Base-by-base conservation (phyloP, 2,888 invertebrate genomes). In the Bellardia pandia region DNA sequence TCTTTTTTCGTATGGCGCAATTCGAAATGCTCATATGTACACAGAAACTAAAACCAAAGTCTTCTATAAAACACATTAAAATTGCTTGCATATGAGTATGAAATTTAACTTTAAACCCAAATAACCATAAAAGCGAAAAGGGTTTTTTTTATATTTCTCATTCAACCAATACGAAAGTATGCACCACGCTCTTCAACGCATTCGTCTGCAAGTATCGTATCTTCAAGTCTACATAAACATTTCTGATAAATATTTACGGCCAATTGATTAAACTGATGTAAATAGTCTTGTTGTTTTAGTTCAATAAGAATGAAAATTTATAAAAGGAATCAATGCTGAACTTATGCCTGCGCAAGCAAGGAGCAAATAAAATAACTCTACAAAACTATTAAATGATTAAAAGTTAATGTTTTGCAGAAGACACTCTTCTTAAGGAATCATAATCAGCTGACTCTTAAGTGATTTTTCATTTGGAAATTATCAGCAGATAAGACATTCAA, bases 181-280 rank as follows among this genome's bases (percentile, higher is more conserved):
- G n/a, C 14, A 30, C 14, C 58, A 37, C 37, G n/a, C 14, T 16
- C 14, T 48, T 6, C 37, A 37, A 5, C 3, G 37, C 37, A 37
- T 37, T 37, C 37, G 37, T 37, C 37, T 37, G 37, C 37, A 37
- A 37, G 37, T 37, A 42, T 40, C 51, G 40, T 60, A 45, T 56
- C 77, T 33, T 33, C 9, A 13, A n/a, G 14, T 23, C 45, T 11
- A 37, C 5, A 56, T 30, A n/a, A 71, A 71, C 23, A 71, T 71
- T 76, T 80, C 58, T 77, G 80, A 77, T 81, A 85, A 85, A 75
- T 62, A 71, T 87, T 84, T 81, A 87, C 81, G 81, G 80, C 45
- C 84, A 68, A 86, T 81, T 84, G 84, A 86, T 86, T 84, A 68
- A 77, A 77, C 45, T 69, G 69, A 81, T 77, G 81, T 62, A 69